Percentiles rank a stretch among this genome's conserved stretches.
phyloP scores from a whole-genome alignment of 1,140 invertebrate species.

The Chelonus insularis region DNA sequence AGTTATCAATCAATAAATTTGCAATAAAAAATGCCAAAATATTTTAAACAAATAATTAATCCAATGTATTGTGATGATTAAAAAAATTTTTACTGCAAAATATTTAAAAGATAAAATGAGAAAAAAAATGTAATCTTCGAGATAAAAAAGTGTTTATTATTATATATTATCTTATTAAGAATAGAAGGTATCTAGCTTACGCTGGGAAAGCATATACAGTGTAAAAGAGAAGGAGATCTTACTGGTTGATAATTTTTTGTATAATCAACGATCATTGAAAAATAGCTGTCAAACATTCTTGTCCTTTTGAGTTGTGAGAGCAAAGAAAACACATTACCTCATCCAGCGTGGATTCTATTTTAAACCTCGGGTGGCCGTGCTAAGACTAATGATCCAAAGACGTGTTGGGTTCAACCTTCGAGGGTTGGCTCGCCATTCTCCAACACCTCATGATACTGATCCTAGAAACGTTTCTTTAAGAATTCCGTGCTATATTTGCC shows the following conservation, averaged over 20 bases:
- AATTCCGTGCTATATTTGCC: neutral
- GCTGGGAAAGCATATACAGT: no score
- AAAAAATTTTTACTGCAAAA: no score
- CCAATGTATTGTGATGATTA: no score
- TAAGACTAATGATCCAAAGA: slow-evolving; percentile 35
- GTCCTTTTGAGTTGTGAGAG: slow-evolving; percentile 48
- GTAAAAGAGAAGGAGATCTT: slow-evolving; percentile 44
- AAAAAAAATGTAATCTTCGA: no score
- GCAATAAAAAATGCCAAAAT: no score
- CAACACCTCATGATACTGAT: slow-evolving; percentile 10
- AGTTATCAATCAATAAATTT: no score
- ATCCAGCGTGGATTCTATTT: slow-evolving; percentile 13
- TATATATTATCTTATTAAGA: no score
- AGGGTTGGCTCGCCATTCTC: slow-evolving; percentile 33
- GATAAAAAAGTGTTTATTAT: no score
- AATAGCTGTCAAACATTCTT: slow-evolving; percentile 60
- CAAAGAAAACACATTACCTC: slow-evolving; percentile 4
- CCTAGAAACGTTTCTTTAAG: neutral
- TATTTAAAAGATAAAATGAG: no score
- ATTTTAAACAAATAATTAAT: no score
- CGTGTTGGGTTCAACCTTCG: slow-evolving; percentile 27
- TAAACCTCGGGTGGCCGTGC: slow-evolving; percentile 16
- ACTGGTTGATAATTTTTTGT: slow-evolving; percentile 53
- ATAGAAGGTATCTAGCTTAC: no score
- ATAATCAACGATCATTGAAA: slow-evolving; percentile 53